These are phyloP conservation scores for Tetheella fluctuosa DNA, from an alignment of 2,888 invertebrate genomes.

Conservation along the genomic window DNA sequence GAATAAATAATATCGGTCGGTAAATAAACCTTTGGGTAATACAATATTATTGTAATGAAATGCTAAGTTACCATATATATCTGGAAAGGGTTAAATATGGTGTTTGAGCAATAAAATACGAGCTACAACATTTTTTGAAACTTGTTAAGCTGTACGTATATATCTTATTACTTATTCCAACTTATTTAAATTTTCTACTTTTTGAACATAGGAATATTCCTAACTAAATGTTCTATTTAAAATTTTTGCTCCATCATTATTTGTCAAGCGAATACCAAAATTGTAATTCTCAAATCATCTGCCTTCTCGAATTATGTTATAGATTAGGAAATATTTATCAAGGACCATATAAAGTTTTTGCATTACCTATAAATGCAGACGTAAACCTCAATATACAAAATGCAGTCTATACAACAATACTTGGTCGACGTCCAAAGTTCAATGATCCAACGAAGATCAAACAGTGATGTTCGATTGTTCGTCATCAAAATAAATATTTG, in stretches of 20 bases:
- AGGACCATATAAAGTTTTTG: neutral
- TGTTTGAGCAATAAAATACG: neutral
- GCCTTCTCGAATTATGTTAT: too few species aligned
- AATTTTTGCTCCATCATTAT: neutral
- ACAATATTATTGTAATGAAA: neutral
- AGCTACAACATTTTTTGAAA: too few species aligned
- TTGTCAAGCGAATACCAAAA: neutral
- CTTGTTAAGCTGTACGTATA: too few species aligned
- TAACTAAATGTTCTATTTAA: too few species aligned
- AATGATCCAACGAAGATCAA: constrained; percentile 4
- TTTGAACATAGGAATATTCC: too few species aligned
- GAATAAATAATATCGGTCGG: neutral
- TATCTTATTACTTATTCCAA: too few species aligned
- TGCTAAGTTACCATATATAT: neutral
- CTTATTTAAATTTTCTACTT: too few species aligned
- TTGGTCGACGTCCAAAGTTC: constrained; percentile 10
- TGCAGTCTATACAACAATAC: neutral
- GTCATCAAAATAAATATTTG: constrained; percentile 6
- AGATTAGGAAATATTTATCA: neutral
- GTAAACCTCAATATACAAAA: neutral
- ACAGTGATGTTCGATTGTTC: constrained; percentile 1
- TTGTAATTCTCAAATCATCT: too few species aligned
- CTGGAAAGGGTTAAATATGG: too few species aligned
- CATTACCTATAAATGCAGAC: neutral
- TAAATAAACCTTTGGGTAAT: neutral